A percentile compares a stretch with the other conserved stretches of the same genome.
phyloP scores from a whole-genome alignment of 2,113 vertebrate species.

The Tupaia chinensis region DNA sequence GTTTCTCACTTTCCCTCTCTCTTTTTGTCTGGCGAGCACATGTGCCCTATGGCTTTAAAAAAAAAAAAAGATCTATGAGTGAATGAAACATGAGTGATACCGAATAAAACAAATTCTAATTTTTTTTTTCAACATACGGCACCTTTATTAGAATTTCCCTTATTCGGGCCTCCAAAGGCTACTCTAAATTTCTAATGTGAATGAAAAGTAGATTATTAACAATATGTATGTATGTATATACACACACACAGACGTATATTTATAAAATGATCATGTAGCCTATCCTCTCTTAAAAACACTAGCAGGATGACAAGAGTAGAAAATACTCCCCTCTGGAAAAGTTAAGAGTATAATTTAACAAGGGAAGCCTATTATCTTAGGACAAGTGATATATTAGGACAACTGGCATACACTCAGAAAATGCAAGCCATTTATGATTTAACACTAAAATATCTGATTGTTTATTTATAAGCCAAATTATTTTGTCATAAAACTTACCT shows the following conservation, averaged over 20 bases:
- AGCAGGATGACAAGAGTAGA: not conserved
- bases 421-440: not conserved
- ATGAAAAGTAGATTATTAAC: constrained; percentile 40
- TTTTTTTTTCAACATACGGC: not conserved
- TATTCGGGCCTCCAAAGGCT: not conserved
- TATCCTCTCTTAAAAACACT: constrained; percentile 30
- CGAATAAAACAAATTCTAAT: not conserved
- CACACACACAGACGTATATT: not conserved
- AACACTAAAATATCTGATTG: not conserved
- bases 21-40: too few relatives aligned
- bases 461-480: not conserved
- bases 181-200: constrained; percentile 29
- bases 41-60: too few relatives aligned
- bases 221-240: not conserved
- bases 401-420: not conserved
- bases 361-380: not conserved
- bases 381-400: not conserved
- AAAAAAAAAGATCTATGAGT: not conserved
- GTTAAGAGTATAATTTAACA: constrained; percentile 12
- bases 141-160: constrained; percentile 37
- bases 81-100: not conserved
- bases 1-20: too few relatives aligned
- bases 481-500: constrained; percentile 88
- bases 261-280: not conserved
- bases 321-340: not conserved